Evolutionary conservation across 2,797 vertebrate species (phyloP), one percentile per base, ranked within the genome.

Genomic region (Mycteria americana): DNA sequence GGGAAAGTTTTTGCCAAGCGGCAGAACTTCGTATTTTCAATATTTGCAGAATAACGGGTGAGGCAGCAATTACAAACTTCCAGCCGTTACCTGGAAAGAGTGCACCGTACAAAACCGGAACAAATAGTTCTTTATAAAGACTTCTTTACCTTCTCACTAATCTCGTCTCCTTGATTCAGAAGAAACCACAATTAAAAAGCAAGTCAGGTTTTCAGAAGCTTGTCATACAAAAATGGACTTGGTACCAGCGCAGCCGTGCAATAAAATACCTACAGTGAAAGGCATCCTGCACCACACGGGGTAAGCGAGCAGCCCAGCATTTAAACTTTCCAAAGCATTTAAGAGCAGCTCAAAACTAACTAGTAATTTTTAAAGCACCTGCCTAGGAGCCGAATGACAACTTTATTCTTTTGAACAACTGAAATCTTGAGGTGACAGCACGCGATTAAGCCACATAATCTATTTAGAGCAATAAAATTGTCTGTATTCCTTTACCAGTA

Each of bases 221-320:
- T 3, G 1, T 2, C 1, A 13, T 8, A 18, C 23, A n/a, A 35
- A 39, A 22, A 2, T 2, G 19, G 23, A 11, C 18, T 14, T 0
- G 45, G 37, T n/a, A 16, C n/a, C 10, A 23, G 6, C 43, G 41
- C 78, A 48, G 50, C 48, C 3, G 22, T 3, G 9, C 11, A 16
- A 24, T 15, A 48, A 6, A 22, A 24, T 6, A 8, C 7, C 2
- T 5, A 3, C 6, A 5, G 63, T 1, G 3, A n/a, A 11, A 12
- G 30, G 25, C 41, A 7, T 10, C 70, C 48, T 3, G n/a, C 10
- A 3, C 18, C 54, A 4, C 17, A 1, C n/a, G 1, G 17, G 46
- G 39, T 14, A n/a, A 65, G 48, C 21, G 2, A 33, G 4, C 31
- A 19, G 43, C 73, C 67, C 60, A 4, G 23, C 19, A 0, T 5